phyloP scores from a whole-genome alignment of 2,888 invertebrate genomes.

The Rugalucina vietnamica region DNA sequence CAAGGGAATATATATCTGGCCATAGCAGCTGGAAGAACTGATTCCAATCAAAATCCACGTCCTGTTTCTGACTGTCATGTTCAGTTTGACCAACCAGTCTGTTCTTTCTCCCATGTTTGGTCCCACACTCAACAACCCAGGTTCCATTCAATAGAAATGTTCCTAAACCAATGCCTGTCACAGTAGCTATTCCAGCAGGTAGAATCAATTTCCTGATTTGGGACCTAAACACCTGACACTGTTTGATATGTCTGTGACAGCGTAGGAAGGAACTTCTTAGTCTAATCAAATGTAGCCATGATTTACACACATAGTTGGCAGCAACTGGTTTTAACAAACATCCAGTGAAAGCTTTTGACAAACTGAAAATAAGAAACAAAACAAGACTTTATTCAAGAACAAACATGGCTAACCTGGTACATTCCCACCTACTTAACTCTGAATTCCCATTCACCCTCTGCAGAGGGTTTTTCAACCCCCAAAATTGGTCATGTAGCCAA shows the following conservation, averaged over 20 bases:
- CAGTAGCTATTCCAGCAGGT: background rate
- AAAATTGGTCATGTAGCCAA: too few species aligned
- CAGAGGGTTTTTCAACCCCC: too few species aligned
- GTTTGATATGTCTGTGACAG: background rate
- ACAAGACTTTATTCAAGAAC: too few species aligned
- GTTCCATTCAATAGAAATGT: background rate
- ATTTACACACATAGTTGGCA: background rate
- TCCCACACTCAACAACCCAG: background rate
- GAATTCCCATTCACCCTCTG: too few species aligned
- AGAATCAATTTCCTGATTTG: background rate
- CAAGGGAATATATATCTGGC: constrained; percentile 91
- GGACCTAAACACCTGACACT: background rate
- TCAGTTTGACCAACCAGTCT: constrained; percentile 38
- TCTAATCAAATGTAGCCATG: background rate
- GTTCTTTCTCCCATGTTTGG: background rate
- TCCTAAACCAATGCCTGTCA: background rate
- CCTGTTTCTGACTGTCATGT: constrained; percentile 50
- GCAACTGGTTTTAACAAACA: background rate
- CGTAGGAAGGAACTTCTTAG: background rate
- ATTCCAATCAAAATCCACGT: constrained; percentile 91
- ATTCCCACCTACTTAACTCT: too few species aligned
- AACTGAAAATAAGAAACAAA: background rate
- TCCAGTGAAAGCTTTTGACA: background rate
- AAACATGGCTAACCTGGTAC: too few species aligned
- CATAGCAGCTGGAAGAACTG: constrained; percentile 89